A percentile compares a stretch with the other conserved stretches of the same genome.
Evolutionary conservation across 2,888 invertebrate genomes (phyloP).

Genomic region (Dioctria linearis): DNA sequence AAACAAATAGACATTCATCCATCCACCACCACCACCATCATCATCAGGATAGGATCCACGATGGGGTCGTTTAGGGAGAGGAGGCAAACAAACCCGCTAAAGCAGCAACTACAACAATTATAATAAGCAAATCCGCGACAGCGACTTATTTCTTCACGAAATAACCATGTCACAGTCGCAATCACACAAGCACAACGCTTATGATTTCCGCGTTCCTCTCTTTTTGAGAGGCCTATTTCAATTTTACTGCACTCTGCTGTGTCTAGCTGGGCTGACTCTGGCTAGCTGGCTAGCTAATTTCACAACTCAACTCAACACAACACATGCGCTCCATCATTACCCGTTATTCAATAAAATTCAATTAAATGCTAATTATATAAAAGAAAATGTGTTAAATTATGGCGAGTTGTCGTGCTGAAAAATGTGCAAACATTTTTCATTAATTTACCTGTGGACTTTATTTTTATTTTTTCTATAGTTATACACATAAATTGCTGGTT

Average conservation of each 20-base stretch:
- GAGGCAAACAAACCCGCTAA: background rate
- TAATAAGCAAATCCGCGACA: no score
- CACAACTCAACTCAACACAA: no score
- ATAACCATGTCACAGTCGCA: background rate
- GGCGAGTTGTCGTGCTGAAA: constrained; percentile 38
- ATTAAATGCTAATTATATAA: constrained; percentile 43
- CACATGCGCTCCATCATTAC: background rate
- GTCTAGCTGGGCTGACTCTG: background rate
- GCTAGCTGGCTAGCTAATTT: background rate
- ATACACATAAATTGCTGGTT: no score
- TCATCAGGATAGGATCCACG: no score
- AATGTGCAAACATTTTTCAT: constrained; percentile 1
- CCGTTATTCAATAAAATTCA: constrained; percentile 47
- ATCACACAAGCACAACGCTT: constrained; percentile 5
- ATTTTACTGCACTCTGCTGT: background rate
- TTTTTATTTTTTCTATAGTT: no score
- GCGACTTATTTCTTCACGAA: no score
- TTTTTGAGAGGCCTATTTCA: constrained; percentile 23
- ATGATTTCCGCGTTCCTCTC: constrained; percentile 48
- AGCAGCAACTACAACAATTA: background rate
- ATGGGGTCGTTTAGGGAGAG: background rate
- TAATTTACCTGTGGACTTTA: constrained; percentile 15
- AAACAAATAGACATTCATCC: background rate
- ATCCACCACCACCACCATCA: no score
- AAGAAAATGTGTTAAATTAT: constrained; percentile 37